Percentiles rank a stretch among this genome's conserved stretches.
These are phyloP conservation scores for Volucella bombylans DNA, from an alignment of 2,888 invertebrate genomes.

Conservation along the genomic window DNA sequence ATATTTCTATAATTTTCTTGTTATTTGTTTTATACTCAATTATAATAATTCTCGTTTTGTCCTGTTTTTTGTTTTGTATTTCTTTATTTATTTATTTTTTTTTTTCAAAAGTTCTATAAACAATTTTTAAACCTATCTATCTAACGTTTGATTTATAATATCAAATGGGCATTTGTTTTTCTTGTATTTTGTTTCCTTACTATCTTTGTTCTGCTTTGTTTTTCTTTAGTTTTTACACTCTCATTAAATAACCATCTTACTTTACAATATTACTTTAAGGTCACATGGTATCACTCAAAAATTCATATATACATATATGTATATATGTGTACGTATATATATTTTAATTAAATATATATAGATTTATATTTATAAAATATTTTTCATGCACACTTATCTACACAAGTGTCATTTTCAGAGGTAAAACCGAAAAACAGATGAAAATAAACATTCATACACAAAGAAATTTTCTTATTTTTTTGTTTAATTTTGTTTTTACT, in stretches of 20 bases:
- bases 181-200: conserved; percentile 14
- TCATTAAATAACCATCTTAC: conserved; percentile 68
- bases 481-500: neutral
- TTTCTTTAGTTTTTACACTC: conserved; percentile 29
- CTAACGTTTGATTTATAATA: conserved; percentile 64
- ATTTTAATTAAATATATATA: conserved; percentile 37
- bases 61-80: neutral
- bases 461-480: conserved; percentile 13
- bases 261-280: conserved; percentile 79
- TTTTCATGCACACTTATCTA: conserved; percentile 53
- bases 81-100: too few relatives aligned
- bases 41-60: conserved; percentile 47
- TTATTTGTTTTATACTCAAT: conserved; percentile 39
- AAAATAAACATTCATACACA: conserved; percentile 31
- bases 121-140: conserved; percentile 72
- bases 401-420: conserved; percentile 34
- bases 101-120: conserved; percentile 51
- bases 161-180: conserved; percentile 69
- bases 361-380: conserved; percentile 63
- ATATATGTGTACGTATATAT: conserved; percentile 50
- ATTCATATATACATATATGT: conserved; percentile 68
- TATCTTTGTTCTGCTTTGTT: conserved; percentile 23
- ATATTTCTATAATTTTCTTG: conserved; percentile 35
- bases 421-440: conserved; percentile 14
- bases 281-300: conserved; percentile 83